Percentiles rank a stretch among this genome's conserved stretches.
phyloP scores from a whole-genome alignment of 2,113 vertebrate species.

The Carlito syrichta region DNA sequence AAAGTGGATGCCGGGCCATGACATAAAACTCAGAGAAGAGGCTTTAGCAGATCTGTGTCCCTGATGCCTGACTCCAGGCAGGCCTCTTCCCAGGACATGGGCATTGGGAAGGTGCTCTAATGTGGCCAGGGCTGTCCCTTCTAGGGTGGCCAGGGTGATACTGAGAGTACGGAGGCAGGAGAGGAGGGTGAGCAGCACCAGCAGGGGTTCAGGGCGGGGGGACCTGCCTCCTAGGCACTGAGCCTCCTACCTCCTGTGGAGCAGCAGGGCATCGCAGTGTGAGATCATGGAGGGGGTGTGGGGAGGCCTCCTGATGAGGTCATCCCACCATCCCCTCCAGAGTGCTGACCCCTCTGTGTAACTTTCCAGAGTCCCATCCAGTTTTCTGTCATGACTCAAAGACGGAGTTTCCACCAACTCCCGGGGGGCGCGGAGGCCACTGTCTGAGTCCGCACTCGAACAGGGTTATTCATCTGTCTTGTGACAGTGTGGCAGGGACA shows the following conservation, averaged over 20 bases:
- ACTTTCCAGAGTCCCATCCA: slow-evolving; percentile 64
- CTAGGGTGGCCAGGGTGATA: background rate
- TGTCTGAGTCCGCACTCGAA: background rate
- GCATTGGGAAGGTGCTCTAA: background rate
- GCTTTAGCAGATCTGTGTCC: background rate
- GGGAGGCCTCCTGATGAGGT: slow-evolving; percentile 58
- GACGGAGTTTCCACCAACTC: slow-evolving; percentile 43
- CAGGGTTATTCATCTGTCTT: background rate
- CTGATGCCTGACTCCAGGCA: no score
- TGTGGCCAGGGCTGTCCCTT: background rate
- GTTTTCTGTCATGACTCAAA: slow-evolving; percentile 53
- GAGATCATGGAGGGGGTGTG: slow-evolving; percentile 30
- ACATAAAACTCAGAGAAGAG: background rate
- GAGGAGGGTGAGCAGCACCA: background rate
- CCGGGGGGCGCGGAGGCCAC: background rate
- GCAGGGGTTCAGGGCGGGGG: no score
- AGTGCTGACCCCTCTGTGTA: slow-evolving; percentile 57
- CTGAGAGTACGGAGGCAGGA: background rate
- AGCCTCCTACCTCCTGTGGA: no score
- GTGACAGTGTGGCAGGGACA: background rate
- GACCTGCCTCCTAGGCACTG: no score
- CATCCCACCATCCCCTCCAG: slow-evolving; percentile 27
- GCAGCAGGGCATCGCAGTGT: no score
- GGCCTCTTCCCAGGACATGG: background rate
- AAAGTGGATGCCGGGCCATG: background rate